Percentiles rank a stretch among this genome's conserved stretches.
Evolutionary conservation across 2,888 invertebrate genomes (phyloP).

Genomic region (Eilema caniola): DNA sequence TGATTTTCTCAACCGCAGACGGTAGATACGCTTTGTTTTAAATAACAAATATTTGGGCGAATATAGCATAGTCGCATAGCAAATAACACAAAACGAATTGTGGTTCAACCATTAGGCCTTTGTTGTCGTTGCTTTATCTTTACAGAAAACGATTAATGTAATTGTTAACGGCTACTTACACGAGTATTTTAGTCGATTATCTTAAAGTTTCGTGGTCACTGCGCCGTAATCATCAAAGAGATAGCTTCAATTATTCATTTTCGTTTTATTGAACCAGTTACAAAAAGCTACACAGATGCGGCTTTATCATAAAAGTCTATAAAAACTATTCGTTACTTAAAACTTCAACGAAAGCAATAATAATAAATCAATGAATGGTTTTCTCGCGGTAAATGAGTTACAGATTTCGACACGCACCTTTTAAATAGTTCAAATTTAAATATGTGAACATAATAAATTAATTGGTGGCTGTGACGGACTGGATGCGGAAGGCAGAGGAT

Average conservation of each 20-base stretch:
- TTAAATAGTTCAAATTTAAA: not conserved
- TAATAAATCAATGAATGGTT: not conserved
- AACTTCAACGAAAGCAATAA: not conserved
- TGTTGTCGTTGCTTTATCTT: no score
- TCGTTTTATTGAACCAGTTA: not conserved
- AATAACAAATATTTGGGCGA: no score
- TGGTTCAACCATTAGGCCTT: no score
- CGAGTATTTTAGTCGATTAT: not conserved
- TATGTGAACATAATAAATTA: not conserved
- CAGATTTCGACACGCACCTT: not conserved
- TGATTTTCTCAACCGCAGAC: no score
- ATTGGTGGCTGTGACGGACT: no score
- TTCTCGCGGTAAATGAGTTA: not conserved
- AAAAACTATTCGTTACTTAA: not conserved
- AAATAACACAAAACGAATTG: no score
- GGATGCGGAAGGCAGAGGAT: no score
- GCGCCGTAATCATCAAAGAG: not conserved
- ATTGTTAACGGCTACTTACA: no score
- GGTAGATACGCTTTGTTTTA: no score
- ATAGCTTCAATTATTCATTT: not conserved
- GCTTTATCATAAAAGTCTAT: not conserved
- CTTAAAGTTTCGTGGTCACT: not conserved
- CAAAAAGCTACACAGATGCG: not conserved
- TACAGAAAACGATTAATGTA: no score
- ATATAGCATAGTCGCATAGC: no score